phyloP scores from a whole-genome alignment of 2,797 vertebrate species.

The Enteromius fasciolatus region DNA sequence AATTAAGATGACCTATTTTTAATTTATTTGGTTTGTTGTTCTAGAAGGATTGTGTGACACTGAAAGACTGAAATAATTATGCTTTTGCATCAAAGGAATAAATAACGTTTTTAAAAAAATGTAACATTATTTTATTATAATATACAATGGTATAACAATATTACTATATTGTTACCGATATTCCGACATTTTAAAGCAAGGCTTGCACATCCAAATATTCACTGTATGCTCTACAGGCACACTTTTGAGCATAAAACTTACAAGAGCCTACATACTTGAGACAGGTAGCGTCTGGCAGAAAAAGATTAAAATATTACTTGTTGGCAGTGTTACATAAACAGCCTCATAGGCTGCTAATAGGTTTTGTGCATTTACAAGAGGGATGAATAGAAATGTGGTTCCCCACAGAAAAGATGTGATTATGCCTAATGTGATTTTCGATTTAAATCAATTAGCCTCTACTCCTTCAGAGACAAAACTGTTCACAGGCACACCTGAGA shows the following conservation, averaged over 20 bases:
- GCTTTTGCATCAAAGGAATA: not conserved
- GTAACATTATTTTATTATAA: too few relatives aligned
- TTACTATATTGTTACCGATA: not conserved
- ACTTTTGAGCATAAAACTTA: not conserved
- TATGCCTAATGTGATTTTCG: conserved; percentile 75
- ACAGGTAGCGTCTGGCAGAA: not conserved
- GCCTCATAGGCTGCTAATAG: conserved; percentile 35
- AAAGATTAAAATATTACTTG: not conserved
- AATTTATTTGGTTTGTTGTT: not conserved
- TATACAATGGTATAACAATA: not conserved
- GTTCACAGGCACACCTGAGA: conserved; percentile 72
- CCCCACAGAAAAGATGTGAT: conserved; percentile 67
- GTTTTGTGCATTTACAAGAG: conserved; percentile 23
- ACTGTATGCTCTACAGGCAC: not conserved
- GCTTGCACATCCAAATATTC: not conserved
- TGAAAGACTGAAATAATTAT: not conserved
- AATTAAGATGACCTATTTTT: not conserved
- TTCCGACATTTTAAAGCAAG: not conserved
- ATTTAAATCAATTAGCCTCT: conserved; percentile 69
- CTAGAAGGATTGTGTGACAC: not conserved
- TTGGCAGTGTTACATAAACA: conserved; percentile 40
- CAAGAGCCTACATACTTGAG: not conserved
- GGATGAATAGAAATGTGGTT: conserved; percentile 40
- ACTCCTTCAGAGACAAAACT: conserved; percentile 62
- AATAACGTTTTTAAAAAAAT: not conserved